These are phyloP conservation scores for Alces alces DNA, from an alignment of 2,113 vertebrate species.

Conservation along the genomic window DNA sequence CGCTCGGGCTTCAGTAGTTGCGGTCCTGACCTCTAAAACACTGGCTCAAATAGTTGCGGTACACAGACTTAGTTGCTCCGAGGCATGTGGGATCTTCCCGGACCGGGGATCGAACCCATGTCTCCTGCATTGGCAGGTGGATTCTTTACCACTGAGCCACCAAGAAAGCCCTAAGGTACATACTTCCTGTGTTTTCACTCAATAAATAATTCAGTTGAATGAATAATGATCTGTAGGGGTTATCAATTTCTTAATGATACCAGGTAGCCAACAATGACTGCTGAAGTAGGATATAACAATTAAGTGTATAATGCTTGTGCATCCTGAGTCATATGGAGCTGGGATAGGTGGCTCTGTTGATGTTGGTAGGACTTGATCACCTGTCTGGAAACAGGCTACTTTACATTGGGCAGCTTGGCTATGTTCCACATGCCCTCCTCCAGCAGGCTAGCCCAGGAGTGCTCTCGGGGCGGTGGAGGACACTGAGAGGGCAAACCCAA, in stretches of 20 bases:
- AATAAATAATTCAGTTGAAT: background rate
- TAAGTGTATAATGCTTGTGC: background rate
- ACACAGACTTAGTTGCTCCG: background rate
- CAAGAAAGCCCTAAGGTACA: background rate
- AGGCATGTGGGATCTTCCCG: background rate
- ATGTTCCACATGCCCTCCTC: rapidly evolving
- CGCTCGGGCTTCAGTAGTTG: rapidly evolving
- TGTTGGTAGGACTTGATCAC: background rate
- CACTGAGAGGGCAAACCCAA: background rate
- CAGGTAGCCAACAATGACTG: background rate
- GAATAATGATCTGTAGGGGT: background rate
- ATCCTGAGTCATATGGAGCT: background rate
- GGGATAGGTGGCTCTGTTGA: background rate
- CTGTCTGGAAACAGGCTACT: background rate
- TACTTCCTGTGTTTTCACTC: background rate
- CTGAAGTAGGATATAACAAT: background rate
- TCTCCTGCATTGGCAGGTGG: background rate
- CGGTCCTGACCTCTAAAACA: background rate
- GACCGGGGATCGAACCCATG: rapidly evolving
- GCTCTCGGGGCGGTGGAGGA: no score
- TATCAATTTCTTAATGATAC: background rate
- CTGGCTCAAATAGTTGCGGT: rapidly evolving
- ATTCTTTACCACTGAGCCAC: background rate
- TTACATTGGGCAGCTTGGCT: background rate
- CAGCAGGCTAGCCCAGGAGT: rapidly evolving